Percentiles rank a stretch among this genome's conserved stretches.
Conservation (phyloP, 2,888 invertebrate genomes). For the Cheilosia pagana region DNA sequence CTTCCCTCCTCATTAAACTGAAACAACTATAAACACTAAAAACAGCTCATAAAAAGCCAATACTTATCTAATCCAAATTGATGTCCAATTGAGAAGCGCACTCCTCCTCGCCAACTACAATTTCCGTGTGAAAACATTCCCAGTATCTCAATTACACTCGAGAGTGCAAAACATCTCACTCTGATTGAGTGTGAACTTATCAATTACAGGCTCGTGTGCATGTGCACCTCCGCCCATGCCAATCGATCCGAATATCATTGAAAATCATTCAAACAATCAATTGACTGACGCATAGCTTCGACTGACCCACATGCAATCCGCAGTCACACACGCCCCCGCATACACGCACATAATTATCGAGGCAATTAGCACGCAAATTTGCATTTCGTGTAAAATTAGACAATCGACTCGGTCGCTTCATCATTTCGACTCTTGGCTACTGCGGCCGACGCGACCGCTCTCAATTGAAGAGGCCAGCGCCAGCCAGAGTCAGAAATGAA, state of each 20-base stretch:
- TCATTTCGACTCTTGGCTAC: conserved; percentile 35
- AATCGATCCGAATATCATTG: conserved; percentile 56
- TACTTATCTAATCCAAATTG: background rate
- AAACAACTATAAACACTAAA: background rate
- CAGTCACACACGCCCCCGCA: conserved; percentile 25
- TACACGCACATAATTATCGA: conserved; percentile 62
- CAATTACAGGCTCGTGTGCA: conserved; percentile 15
- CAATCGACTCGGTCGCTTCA: conserved; percentile 57
- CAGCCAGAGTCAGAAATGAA: conserved; percentile 7
- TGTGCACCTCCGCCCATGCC: conserved; percentile 17
- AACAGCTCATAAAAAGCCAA: background rate
- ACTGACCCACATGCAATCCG: conserved; percentile 62
- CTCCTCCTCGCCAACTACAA: background rate
- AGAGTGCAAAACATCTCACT: conserved; percentile 38
- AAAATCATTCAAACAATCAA: conserved; percentile 65
- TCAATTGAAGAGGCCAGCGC: conserved; percentile 51
- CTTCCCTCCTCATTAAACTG: no score
- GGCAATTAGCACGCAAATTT: conserved; percentile 73
- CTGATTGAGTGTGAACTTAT: conserved; percentile 61
- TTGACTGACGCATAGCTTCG: conserved; percentile 55
- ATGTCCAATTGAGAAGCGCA: background rate
- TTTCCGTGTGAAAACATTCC: conserved; percentile 33
- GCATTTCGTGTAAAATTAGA: conserved; percentile 72
- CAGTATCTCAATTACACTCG: conserved; percentile 39
- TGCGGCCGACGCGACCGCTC: conserved; percentile 11